Base-by-base conservation (phyloP, 92 coral and sea anemone genomes). In the Epizoanthus illoricatus region DNA sequence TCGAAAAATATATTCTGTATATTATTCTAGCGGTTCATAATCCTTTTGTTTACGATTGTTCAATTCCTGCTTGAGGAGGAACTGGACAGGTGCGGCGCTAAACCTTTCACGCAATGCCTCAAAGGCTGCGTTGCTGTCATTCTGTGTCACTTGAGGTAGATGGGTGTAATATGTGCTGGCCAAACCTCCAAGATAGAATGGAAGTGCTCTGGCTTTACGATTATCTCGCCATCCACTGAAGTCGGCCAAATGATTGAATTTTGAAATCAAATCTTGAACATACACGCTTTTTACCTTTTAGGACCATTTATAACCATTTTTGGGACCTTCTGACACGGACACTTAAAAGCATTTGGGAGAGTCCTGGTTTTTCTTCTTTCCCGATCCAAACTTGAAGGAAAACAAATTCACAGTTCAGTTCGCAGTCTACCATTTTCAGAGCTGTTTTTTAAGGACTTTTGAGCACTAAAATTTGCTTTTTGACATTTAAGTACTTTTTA, bases 191-290 rank as follows among this genome's bases (percentile, higher is more conserved):
- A 62, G 67, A 23, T 62, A 62, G 6, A 62, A 62, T 7, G 67
- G 67, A 62, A 62, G 67, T 11, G 67, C 40, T 65, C 28, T 21
- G 5, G 69, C 40, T 21, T 62, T 62, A 15, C 67, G 67, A 33
- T 17, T 6, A 65, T 20, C 41, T 65, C 69, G 69, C 69, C 69
- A 64, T 20, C 69, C 69, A 65, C 4, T 65, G 33, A 65, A 65
- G 10, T 65, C 15, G 3, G 70, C 70, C 40, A 65, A 65, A 11
- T 20, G 17, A 7, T 65, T 28, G 40, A 65, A 65, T 21, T 65
- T 65, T 65, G 20, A 33, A 9, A 21, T 65, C 70, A 42, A 20
- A 28, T 23, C 70, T 12, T 20, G 70, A 23, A 65, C 28, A 33
- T 65, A n/a, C n/a, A n/a, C n/a, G n/a, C n/a, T 12, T 65, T 65